Base-by-base conservation (phyloP, 2,797 vertebrate genomes). In the Delichon dasypus region DNA sequence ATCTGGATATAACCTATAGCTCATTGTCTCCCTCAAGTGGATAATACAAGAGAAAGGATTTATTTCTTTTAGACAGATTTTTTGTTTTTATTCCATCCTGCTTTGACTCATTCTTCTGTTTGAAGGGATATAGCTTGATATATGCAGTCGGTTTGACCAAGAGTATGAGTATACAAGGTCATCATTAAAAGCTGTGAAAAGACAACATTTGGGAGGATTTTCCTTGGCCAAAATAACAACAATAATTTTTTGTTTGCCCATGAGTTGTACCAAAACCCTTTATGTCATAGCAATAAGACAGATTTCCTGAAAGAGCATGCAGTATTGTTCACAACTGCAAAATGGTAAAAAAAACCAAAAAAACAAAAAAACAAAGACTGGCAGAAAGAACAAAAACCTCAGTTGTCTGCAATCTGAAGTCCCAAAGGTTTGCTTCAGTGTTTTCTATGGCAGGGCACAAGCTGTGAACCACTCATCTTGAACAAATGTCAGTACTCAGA, bases 21-120 rank as follows among this genome's bases (percentile, higher is more conserved):
- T 95, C 78, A 4, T 70, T 93, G 88, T 95, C 93, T 95, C 93
- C 94, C 93, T 82, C 94, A 89, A 95, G 94, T 92, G 96, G 93
- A 45, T 65, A 85, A 93, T 10, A 36, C 29, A 67, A 82, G 67
- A 80, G 73, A 53, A 90, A 57, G n/a, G 16, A 65, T 44, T 79
- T 74, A n/a, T 55, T 85, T 74, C 9, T 58, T 85, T n/a, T n/a
- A 60, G 30, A 29, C 7, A 20, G 22, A 15, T 4, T 5, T 62
- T 55, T 55, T 26, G 3, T 0, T 8, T 53, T 89, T 65, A 22
- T 72, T 70, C 26, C 62, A 66, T 51, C 16, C 14, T 32, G 7
- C 7, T 90, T 85, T 92, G 60, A n/a, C 30, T 70, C 50, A 14
- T 45, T 81, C 36, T 71, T 86, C 65, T 54, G 8, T 67, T 80